Evolutionary conservation across 1,140 invertebrate species (phyloP), one percentile per base, ranked within the genome.

Genomic region (Pteromalus puparum): DNA sequence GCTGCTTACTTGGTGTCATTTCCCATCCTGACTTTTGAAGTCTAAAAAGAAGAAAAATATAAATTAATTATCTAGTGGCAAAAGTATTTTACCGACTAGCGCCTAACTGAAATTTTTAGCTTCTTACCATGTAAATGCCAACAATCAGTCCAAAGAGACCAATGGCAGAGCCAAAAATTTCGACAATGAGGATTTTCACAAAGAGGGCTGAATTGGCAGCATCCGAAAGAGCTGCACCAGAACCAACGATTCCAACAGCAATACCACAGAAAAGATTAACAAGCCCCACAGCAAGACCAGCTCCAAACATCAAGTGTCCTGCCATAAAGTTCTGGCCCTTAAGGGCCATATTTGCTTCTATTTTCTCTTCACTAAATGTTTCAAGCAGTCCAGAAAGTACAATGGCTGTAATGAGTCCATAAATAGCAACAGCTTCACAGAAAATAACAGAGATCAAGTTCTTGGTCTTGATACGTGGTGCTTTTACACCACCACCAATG

Each of bases 381-480:
- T 96, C 96, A 85, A 98, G 93, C 90, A 96, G 95, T 87, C 97
- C 98, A 78, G 97, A 97, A 65, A 99, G 95, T 38, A 99, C 98
- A 91, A 99, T 99, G 46, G 98, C 98, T 89, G 98, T 98, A 90
- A 99, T 99, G 30, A 99, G 95, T n/a, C 98, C 98, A 92, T 99
- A 99, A 93, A 99, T 99, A 80, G 98, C 98, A 0, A 99, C 98
- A 88, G 98, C 98, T 94, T 99, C 98, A 92, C 98, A 99, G 94
- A 99, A 99, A 92, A 99, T 99, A 90, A 99, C 98, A 78, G 98
- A 99, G 89, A 99, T 99, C 88, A 99, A 95, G 94, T 99, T 99
- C 93, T 99, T 99, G 74, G 99, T 99, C 93, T 99, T 98, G 91
- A 99, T 99, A 88, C 99, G 94, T 7, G 99, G 99, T 26, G 99